Base-by-base conservation (phyloP, 2,888 invertebrate species). In the Pyralis farinalis region DNA sequence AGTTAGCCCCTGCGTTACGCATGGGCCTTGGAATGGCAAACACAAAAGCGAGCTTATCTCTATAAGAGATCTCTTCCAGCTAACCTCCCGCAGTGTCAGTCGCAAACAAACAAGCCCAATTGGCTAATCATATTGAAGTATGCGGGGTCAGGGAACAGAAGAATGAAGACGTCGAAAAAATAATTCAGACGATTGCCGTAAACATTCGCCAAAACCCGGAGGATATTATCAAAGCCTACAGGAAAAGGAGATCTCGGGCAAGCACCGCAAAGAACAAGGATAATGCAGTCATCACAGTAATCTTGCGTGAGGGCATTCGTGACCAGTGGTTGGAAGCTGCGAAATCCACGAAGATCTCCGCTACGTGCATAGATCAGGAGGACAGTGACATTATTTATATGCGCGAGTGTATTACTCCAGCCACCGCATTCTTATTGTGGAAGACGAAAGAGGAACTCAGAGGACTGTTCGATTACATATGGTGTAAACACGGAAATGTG, bases 81-180 rank as follows among this genome's bases (percentile, higher is more conserved):
- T n/a, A n/a, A n/a, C n/a, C n/a, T n/a, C n/a, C n/a, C n/a, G n/a
- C n/a, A n/a, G n/a, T n/a, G n/a, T n/a, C n/a, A n/a, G n/a, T n/a
- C n/a, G n/a, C n/a, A n/a, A n/a, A n/a, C n/a, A n/a, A 43, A 27
- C 42, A 45, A n/a, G 3, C 35, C 7, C 28, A 39, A 10, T 7
- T 45, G 21, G 4, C 16, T 5, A 41, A 41, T 11, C 35, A 44
- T 9, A 10, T 44, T 7, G 41, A 41, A 41, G 38, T 44, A 38
- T 44, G 44, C 20, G 42, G 42, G 1, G 12, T 42, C 8, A 28
- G 36, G 16, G 46, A 42, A n/a, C 12, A 21, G 7, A 40, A 32
- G n/a, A 32, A 32, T 12, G 32, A 33, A 7, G 33, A 37, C 7
- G 5, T 9, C 7, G 9, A 22, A n/a, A 27, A 39, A 7, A 25